A percentile compares a stretch with the other conserved stretches of the same genome.
phyloP scores from a whole-genome alignment of 2,113 vertebrate genomes.

The Nanorana parkeri region DNA sequence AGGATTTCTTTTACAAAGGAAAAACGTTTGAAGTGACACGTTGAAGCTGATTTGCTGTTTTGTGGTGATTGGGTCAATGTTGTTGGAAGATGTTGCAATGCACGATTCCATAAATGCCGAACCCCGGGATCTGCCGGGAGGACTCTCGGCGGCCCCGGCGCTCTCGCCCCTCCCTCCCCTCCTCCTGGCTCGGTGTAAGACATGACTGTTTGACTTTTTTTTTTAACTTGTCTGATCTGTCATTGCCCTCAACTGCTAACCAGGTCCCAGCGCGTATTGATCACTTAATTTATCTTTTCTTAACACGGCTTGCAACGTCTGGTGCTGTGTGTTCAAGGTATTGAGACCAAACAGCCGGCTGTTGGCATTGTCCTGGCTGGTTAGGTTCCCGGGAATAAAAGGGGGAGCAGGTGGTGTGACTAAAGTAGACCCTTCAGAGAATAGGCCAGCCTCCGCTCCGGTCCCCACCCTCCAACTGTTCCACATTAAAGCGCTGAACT shows the following conservation, averaged over 20 bases:
- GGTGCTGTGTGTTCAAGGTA: constrained; percentile 77
- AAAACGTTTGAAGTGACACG: too few species aligned
- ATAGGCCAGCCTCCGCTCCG: constrained; percentile 82
- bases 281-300: constrained; percentile 89
- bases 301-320: constrained; percentile 81
- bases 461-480: constrained; percentile 98
- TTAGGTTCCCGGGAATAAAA: constrained; percentile 87
- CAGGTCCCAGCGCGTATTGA: constrained; percentile 85
- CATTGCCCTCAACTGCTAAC: constrained; percentile 74
- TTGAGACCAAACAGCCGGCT: constrained; percentile 81
- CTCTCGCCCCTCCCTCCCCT: not conserved
- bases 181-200: constrained; percentile 58
- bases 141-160: not conserved
- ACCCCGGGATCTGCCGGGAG: too few species aligned
- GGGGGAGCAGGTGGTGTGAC: constrained; percentile 99
- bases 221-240: constrained; percentile 69
- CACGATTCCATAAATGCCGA: too few species aligned
- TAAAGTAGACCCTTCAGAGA: constrained; percentile 86
- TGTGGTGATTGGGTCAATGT: too few species aligned
- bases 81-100: too few species aligned
- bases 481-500: constrained; percentile 89
- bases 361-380: constrained; percentile 84
- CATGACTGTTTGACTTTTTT: constrained; percentile 66
- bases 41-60: too few species aligned
- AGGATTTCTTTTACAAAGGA: too few species aligned